A percentile compares a stretch with the other conserved stretches of the same genome.
phyloP scores from a whole-genome alignment of 2,888 invertebrate species.

The Conops quadrifasciatus region DNA sequence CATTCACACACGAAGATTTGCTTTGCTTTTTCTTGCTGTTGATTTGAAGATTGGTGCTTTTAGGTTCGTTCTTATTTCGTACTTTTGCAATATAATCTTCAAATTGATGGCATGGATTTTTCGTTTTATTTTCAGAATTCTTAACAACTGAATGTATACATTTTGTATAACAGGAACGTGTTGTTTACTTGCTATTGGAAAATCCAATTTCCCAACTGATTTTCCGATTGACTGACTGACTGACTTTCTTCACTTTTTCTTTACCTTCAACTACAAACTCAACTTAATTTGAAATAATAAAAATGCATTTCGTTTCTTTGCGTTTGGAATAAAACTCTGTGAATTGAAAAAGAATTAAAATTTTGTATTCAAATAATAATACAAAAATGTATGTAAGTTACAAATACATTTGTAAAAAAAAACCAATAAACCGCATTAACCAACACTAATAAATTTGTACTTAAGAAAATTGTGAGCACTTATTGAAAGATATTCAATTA shows the following conservation, averaged over 20 bases:
- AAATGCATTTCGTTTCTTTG: slow-evolving; percentile 41
- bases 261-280: slow-evolving; percentile 9
- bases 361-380: slow-evolving; percentile 17
- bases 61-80: slow-evolving; percentile 11
- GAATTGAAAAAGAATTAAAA: slow-evolving; percentile 31
- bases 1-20: not conserved
- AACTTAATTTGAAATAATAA: slow-evolving; percentile 32
- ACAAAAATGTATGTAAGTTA: not conserved
- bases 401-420: slow-evolving; percentile 7
- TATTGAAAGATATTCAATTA: too few species aligned
- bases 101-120: slow-evolving; percentile 23
- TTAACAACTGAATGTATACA: slow-evolving; percentile 27
- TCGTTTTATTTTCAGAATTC: slow-evolving; percentile 9
- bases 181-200: slow-evolving; percentile 35
- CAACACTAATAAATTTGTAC: too few species aligned
- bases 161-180: slow-evolving; percentile 51
- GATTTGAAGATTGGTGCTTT: slow-evolving; percentile 30
- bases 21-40: slow-evolving; percentile 26
- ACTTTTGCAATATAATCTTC: slow-evolving; percentile 22
- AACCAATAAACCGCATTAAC: not conserved
- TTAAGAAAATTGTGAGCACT: not conserved
- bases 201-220: slow-evolving; percentile 1
- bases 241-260: not conserved
- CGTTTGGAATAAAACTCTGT: slow-evolving; percentile 39
- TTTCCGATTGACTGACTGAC: not conserved